Conservation (phyloP, 2,888 invertebrate species). For the Acanthoscelides obtectus region DNA sequence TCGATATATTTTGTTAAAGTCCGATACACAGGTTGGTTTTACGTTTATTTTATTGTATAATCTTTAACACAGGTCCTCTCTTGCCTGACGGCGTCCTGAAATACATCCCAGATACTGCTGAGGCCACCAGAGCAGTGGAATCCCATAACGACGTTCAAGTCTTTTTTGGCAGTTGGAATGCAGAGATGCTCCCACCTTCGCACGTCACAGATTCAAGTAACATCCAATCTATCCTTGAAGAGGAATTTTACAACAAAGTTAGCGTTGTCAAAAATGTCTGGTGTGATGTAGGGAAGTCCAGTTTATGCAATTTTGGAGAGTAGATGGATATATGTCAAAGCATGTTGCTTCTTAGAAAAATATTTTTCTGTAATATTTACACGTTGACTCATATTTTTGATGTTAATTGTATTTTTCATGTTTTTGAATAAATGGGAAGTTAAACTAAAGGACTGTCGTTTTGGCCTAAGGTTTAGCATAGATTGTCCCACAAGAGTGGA, state of each 20-base stretch:
- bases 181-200: background rate
- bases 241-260: constrained; percentile 16
- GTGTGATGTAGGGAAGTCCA: constrained; percentile 36
- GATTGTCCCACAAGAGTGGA: too few relatives aligned
- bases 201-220: background rate
- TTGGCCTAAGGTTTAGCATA: too few relatives aligned
- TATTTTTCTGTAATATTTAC: background rate
- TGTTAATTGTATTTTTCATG: too few relatives aligned
- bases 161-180: constrained; percentile 21
- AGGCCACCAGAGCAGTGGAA: constrained; percentile 19
- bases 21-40: too few relatives aligned
- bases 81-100: constrained; percentile 27
- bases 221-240: background rate
- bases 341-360: too few relatives aligned
- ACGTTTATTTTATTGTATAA: too few relatives aligned
- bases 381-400: too few relatives aligned
- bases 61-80: background rate
- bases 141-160: constrained; percentile 25
- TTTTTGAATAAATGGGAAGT: too few relatives aligned
- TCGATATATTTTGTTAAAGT: too few relatives aligned
- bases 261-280: constrained; percentile 36
- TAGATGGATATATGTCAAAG: background rate
- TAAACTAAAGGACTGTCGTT: too few relatives aligned
- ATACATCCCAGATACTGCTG: constrained; percentile 23
- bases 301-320: constrained; percentile 21